These are phyloP conservation scores for Oncorhynchus clarkii DNA, from an alignment of 2,113 vertebrate genomes.

Conservation along the genomic window DNA sequence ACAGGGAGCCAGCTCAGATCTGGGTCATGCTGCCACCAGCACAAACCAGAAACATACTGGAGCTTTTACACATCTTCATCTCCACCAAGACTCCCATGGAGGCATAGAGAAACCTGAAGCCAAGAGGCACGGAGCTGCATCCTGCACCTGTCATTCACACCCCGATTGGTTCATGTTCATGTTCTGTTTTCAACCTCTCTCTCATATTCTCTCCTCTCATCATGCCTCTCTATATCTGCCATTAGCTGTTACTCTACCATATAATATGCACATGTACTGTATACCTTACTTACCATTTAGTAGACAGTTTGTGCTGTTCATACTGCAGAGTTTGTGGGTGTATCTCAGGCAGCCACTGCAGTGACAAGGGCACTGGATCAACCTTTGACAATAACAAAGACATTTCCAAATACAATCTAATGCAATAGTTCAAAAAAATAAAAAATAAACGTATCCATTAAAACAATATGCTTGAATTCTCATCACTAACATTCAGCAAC, in stretches of 20 bases:
- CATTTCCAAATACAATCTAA: neutral
- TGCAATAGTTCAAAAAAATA: neutral
- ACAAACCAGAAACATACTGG: neutral
- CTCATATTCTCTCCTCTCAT: neutral
- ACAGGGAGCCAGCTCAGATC: slow-evolving; percentile 11
- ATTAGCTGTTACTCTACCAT: neutral
- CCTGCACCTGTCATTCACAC: neutral
- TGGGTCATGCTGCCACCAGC: slow-evolving; percentile 20
- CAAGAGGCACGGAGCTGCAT: neutral
- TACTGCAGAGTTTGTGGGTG: slow-evolving; percentile 1
- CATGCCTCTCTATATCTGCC: neutral
- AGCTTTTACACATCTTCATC: slow-evolving; percentile 1
- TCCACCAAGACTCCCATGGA: neutral
- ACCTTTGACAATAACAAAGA: slow-evolving; percentile 12
- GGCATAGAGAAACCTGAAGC: neutral
- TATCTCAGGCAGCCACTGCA: slow-evolving; percentile 14
- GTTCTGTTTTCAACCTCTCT: neutral
- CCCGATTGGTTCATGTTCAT: neutral
- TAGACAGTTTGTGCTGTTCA: neutral
- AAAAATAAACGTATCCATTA: neutral
- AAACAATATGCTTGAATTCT: neutral
- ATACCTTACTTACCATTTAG: slow-evolving; percentile 33
- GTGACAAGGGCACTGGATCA: slow-evolving; percentile 13
- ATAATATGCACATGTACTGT: neutral
- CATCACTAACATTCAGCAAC: too few relatives aligned